These are phyloP conservation scores for Raillietiella orientalis DNA, from an alignment of 2,888 invertebrate species.

Conservation along the genomic window DNA sequence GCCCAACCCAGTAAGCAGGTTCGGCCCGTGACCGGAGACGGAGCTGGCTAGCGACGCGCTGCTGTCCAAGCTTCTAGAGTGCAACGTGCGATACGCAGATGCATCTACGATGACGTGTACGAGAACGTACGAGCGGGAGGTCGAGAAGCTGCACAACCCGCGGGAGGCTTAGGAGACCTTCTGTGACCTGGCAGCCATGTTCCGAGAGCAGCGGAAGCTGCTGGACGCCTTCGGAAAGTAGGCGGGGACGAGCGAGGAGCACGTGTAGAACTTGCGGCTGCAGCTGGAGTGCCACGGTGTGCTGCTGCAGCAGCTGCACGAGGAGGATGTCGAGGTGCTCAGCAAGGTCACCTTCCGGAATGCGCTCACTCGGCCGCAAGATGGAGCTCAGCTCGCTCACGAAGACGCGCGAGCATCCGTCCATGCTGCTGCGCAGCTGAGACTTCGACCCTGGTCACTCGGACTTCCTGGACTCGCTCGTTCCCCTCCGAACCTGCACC, in stretches of 20 bases:
- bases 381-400: slow-evolving; percentile 47
- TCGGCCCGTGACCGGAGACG: slow-evolving; percentile 29
- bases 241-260: slow-evolving; percentile 13
- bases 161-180: slow-evolving; percentile 61
- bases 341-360: slow-evolving; percentile 42
- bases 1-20: slow-evolving; percentile 48
- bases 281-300: slow-evolving; percentile 32
- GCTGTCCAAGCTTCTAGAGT: slow-evolving; percentile 32
- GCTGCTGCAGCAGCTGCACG: slow-evolving; percentile 37
- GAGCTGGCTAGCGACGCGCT: slow-evolving; percentile 30
- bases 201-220: slow-evolving; percentile 54
- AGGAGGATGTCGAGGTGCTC: slow-evolving; percentile 41
- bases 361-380: slow-evolving; percentile 43
- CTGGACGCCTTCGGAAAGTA: slow-evolving; percentile 43
- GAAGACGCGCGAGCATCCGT: slow-evolving; percentile 44
- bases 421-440: too few relatives aligned
- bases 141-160: slow-evolving; percentile 45
- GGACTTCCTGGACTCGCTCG: slow-evolving; percentile 9
- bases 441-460: slow-evolving; percentile 20
- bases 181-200: slow-evolving; percentile 51
- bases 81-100: slow-evolving; percentile 33
- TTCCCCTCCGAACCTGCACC: too few relatives aligned
- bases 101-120: slow-evolving; percentile 35
- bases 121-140: slow-evolving; percentile 38
- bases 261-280: slow-evolving; percentile 35